These are phyloP conservation scores for Furcifer pardalis DNA, from an alignment of 2,797 vertebrate species.

Conservation along the genomic window DNA sequence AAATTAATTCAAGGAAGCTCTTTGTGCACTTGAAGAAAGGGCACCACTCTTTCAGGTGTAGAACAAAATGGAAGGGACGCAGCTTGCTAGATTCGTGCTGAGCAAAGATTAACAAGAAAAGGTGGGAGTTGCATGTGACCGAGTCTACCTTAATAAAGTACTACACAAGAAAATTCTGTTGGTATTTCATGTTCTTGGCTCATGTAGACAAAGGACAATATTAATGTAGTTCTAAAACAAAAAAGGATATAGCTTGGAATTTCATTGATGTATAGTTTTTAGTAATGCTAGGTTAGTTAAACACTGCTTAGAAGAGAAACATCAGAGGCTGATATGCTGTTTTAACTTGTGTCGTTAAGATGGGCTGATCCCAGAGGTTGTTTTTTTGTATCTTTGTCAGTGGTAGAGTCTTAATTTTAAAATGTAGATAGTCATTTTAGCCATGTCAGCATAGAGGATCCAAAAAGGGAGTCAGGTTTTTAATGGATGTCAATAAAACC, in stretches of 20 bases:
- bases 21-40: not conserved
- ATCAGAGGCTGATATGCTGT: too few species aligned
- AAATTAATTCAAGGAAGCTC: constrained; percentile 22
- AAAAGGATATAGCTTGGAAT: not conserved
- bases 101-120: constrained; percentile 1
- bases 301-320: too few species aligned
- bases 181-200: not conserved
- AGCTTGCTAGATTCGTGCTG: not conserved
- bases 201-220: too few species aligned
- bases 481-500: too few species aligned
- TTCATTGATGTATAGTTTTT: not conserved
- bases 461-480: too few species aligned
- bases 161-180: not conserved
- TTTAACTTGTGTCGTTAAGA: too few species aligned
- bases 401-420: too few species aligned
- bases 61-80: not conserved
- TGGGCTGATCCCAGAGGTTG: too few species aligned
- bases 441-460: too few species aligned
- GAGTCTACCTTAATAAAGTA: not conserved
- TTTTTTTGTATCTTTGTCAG: too few species aligned
- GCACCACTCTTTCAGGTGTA: constrained; percentile 11
- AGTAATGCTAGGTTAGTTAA: too few species aligned
- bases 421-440: too few species aligned
- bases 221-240: not conserved
- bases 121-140: not conserved